phyloP scores from a whole-genome alignment of 2,888 invertebrate species.

The Amphipoea oculea region DNA sequence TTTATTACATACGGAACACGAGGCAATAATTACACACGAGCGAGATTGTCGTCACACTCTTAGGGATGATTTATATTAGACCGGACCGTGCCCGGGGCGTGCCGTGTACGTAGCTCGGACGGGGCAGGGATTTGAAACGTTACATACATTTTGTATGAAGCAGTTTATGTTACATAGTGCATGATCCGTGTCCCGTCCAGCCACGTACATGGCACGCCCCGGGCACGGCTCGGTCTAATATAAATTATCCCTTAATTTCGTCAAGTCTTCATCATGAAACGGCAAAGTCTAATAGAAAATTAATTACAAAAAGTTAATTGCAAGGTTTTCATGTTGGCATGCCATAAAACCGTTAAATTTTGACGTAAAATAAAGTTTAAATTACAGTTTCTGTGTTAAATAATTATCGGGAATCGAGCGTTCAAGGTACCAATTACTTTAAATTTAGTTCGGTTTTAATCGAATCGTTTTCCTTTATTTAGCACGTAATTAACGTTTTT shows the following conservation, averaged over 20 bases:
- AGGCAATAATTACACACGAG: constrained; percentile 16
- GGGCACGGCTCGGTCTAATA: too few relatives aligned
- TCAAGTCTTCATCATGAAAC: constrained; percentile 33
- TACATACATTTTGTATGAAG: too few relatives aligned
- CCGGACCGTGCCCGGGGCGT: too few relatives aligned
- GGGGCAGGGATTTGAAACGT: too few relatives aligned
- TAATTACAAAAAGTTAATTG: constrained; percentile 50
- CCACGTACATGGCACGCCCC: too few relatives aligned
- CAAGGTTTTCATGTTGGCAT: constrained; percentile 15
- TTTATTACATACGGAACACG: constrained; percentile 4
- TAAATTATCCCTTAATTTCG: constrained; percentile 13
- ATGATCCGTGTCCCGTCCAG: too few relatives aligned
- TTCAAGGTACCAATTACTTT: constrained; percentile 17
- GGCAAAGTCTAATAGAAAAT: constrained; percentile 45
- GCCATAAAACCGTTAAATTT: constrained; percentile 7
- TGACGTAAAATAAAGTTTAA: constrained; percentile 25
- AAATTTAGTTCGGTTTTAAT: constrained; percentile 12
- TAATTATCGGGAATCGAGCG: constrained; percentile 26
- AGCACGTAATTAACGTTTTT: constrained; percentile 19
- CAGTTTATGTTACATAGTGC: too few relatives aligned
- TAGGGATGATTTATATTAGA: too few relatives aligned
- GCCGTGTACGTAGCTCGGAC: too few relatives aligned
- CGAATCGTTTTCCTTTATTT: neutral
- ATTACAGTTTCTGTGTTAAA: constrained; percentile 40
- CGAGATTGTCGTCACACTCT: constrained; percentile 9